phyloP scores from a whole-genome alignment of 2,113 vertebrate species.

The Rhipidura dahli region DNA sequence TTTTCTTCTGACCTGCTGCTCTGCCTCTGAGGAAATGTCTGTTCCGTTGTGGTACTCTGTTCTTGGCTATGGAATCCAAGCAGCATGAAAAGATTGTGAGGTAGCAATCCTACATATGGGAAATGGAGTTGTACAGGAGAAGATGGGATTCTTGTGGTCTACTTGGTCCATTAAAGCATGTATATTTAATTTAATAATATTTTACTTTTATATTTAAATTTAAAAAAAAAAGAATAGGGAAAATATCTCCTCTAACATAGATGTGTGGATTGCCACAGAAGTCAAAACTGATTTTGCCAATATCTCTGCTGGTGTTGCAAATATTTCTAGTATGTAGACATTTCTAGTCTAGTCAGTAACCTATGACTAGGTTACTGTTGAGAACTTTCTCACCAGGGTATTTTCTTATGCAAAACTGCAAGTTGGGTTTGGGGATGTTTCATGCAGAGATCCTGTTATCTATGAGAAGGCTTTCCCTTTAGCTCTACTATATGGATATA shows the following conservation, averaged over 20 bases:
- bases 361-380: not conserved
- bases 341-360: no score
- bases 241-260: accelerated
- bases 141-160: not conserved
- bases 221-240: not conserved
- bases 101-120: not conserved
- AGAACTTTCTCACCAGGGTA: not conserved
- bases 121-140: not conserved
- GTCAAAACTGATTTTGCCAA: not conserved
- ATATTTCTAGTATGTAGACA: no score
- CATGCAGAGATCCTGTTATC: not conserved
- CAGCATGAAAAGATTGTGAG: not conserved
- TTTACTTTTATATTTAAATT: not conserved
- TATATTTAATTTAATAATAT: no score
- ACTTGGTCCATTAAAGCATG: not conserved
- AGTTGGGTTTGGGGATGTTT: not conserved
- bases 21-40: not conserved
- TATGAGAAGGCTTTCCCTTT: not conserved
- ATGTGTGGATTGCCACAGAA: not conserved
- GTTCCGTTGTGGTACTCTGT: not conserved
- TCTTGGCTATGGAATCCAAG: not conserved
- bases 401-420: not conserved
- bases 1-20: not conserved
- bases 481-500: not conserved
- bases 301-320: not conserved